Conservation (phyloP, 2,113 vertebrate species). For the Eretmochelys imbricata region DNA sequence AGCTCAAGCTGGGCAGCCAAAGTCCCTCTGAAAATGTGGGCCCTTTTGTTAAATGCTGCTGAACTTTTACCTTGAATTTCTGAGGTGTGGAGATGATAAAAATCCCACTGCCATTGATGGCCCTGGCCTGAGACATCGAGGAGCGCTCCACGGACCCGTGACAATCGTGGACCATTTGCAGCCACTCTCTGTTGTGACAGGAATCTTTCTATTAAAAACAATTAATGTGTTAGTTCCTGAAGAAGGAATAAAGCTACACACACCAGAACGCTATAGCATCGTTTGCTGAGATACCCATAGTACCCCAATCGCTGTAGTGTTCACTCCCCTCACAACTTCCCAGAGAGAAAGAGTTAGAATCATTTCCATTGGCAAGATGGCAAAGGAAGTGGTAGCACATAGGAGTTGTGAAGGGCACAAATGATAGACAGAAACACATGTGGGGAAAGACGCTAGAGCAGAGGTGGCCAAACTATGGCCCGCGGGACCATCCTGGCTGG, state of each 20-base stretch:
- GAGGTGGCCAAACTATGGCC: too few species aligned
- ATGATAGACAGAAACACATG: background rate
- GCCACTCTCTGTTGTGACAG: constrained; percentile 70
- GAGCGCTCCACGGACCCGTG: constrained; percentile 83
- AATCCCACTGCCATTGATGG: constrained; percentile 77
- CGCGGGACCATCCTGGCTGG: too few species aligned
- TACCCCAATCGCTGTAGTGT: background rate
- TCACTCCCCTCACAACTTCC: background rate
- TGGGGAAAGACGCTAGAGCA: background rate
- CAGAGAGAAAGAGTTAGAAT: background rate
- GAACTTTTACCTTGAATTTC: constrained; percentile 61
- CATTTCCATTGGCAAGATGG: background rate
- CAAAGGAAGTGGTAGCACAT: too few species aligned
- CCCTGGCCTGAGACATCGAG: constrained; percentile 77
- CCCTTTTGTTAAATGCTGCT: background rate
- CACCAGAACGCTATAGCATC: background rate
- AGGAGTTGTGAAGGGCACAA: background rate
- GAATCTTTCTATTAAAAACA: constrained; percentile 72
- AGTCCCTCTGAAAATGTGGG: background rate
- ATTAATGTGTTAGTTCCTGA: background rate
- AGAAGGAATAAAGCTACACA: background rate
- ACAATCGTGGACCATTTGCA: constrained; percentile 79
- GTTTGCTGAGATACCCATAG: background rate
- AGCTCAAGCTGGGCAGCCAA: background rate
- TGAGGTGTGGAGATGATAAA: constrained; percentile 73